Evolutionary conservation across 2,888 invertebrate species (phyloP).

Genomic region (Thumatha senex): DNA sequence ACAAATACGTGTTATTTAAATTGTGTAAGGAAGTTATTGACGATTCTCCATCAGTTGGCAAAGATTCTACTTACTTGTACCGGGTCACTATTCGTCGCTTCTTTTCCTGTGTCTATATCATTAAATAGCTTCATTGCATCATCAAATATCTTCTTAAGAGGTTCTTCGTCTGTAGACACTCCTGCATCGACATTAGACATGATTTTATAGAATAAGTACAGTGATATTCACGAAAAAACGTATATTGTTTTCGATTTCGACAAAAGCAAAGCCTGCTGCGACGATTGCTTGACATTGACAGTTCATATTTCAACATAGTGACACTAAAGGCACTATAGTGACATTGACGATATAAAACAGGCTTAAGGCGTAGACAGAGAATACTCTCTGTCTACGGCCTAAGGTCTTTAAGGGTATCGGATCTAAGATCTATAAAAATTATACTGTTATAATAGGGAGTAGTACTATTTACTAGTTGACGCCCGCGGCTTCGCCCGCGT

Average conservation of each 20-base stretch:
- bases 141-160: constrained; percentile 82
- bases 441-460: too few relatives aligned
- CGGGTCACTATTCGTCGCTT: constrained; percentile 87
- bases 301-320: too few relatives aligned
- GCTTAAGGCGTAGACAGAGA: too few relatives aligned
- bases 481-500: too few relatives aligned
- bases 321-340: too few relatives aligned
- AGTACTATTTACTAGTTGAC: too few relatives aligned
- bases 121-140: constrained; percentile 88
- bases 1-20: neutral
- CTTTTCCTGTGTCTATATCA: constrained; percentile 85
- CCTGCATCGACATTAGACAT: constrained; percentile 54
- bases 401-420: too few relatives aligned
- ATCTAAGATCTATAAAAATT: too few relatives aligned
- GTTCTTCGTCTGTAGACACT: constrained; percentile 59
- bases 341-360: too few relatives aligned
- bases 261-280: neutral
- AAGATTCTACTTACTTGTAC: constrained; percentile 84
- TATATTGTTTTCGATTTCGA: constrained; percentile 16
- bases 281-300: neutral
- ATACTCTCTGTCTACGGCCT: too few relatives aligned
- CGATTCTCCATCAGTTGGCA: neutral
- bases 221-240: constrained; percentile 7
- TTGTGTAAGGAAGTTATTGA: neutral
- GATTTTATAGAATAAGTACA: constrained; percentile 8